Evolutionary conservation across 2,888 invertebrate genomes (phyloP).

Genomic region (Timandra comae): DNA sequence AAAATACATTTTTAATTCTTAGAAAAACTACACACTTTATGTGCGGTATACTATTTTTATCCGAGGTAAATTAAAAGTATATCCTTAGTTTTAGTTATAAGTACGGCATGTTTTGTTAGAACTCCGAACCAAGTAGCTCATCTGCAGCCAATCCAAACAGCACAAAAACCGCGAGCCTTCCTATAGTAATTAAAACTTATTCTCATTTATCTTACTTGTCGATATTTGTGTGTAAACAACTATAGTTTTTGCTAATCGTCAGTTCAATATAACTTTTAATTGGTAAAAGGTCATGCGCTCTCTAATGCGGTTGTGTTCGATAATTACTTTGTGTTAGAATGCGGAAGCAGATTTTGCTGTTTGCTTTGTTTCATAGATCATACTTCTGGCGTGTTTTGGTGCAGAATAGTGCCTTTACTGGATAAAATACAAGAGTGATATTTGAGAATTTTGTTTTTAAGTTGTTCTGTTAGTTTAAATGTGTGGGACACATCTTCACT

Average conservation of each 20-base stretch:
- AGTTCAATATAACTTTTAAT: constrained; percentile 56
- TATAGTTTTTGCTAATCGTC: constrained; percentile 56
- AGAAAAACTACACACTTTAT: too few species aligned
- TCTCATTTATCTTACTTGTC: constrained; percentile 47
- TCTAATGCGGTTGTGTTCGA: constrained; percentile 25
- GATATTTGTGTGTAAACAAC: constrained; percentile 18
- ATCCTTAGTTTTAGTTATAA: too few species aligned
- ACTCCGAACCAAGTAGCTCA: too few species aligned
- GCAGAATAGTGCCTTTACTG: too few species aligned
- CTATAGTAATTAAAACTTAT: constrained; percentile 61
- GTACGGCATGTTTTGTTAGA: too few species aligned
- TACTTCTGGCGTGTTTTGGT: neutral
- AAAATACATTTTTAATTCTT: too few species aligned
- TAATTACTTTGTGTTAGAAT: constrained; percentile 18
- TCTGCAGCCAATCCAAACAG: too few species aligned
- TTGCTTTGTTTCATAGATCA: neutral
- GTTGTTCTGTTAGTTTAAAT: too few species aligned
- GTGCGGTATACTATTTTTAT: too few species aligned
- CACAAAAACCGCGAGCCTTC: constrained; percentile 8
- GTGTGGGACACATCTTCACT: too few species aligned
- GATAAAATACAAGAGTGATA: neutral
- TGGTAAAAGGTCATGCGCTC: constrained; percentile 38
- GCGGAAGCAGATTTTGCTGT: constrained; percentile 4
- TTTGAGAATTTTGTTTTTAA: too few species aligned
- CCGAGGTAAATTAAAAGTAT: too few species aligned